These are phyloP conservation scores for Ellobius talpinus DNA, from an alignment of 2,113 vertebrate genomes.

Conservation along the genomic window DNA sequence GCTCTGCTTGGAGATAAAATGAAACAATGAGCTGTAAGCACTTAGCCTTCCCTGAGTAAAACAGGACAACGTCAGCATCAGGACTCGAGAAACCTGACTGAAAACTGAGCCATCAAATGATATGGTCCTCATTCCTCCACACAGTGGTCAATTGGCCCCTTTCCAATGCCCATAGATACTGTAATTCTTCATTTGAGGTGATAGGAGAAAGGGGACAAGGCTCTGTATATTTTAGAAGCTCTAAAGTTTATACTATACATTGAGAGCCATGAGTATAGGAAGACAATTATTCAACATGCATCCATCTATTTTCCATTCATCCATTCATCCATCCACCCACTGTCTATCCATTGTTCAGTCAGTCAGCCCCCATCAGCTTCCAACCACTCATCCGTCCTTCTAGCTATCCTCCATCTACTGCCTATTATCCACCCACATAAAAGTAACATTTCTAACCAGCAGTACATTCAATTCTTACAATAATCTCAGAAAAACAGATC, in stretches of 20 bases:
- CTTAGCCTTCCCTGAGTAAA: background rate
- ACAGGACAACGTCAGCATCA: background rate
- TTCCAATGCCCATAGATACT: background rate
- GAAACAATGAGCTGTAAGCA: background rate
- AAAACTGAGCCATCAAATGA: conserved; percentile 3
- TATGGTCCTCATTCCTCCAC: too few species aligned
- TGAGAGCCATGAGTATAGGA: background rate
- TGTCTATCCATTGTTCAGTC: background rate
- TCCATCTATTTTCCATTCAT: background rate
- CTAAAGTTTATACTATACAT: background rate
- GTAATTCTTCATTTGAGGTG: background rate
- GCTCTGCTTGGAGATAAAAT: background rate
- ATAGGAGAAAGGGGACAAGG: background rate
- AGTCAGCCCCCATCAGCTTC: background rate
- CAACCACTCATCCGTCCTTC: background rate
- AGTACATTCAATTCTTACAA: conserved; percentile 24
- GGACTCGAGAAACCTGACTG: background rate
- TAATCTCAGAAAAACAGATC: background rate
- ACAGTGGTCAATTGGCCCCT: too few species aligned
- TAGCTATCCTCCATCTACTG: background rate
- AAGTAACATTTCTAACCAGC: background rate
- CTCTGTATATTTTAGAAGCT: conserved; percentile 25
- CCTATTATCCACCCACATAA: background rate
- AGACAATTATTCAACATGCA: background rate
- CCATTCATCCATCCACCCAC: background rate